Conservation (phyloP, 2,113 vertebrate species). For the Accipiter virgatus region DNA sequence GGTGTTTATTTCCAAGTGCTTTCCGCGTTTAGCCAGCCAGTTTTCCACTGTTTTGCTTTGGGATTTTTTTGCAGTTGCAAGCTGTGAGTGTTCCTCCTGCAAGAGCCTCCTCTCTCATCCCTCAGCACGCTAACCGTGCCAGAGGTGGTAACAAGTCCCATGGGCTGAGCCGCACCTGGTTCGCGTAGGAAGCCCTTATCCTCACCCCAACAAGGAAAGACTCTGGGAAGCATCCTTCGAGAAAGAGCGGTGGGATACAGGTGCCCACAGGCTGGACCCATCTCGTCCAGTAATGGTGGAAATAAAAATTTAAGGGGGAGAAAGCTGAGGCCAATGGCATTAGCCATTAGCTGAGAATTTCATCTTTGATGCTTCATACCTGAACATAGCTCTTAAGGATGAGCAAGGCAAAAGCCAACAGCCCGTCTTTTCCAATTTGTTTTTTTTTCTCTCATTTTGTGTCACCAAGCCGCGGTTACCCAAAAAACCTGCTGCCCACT, state of each 20-base stretch:
- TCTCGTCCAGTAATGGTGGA: neutral
- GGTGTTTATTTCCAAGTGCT: conserved; percentile 8
- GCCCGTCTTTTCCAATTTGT: neutral
- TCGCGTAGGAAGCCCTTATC: neutral
- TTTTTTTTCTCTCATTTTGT: neutral
- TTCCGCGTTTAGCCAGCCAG: neutral
- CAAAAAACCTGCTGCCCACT: neutral
- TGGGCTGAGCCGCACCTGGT: neutral
- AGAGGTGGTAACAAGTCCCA: neutral
- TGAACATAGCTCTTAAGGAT: neutral
- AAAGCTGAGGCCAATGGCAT: neutral
- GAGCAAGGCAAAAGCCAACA: neutral
- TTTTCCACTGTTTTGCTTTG: conserved; percentile 6
- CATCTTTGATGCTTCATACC: neutral
- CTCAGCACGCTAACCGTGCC: neutral
- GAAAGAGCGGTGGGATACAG: neutral
- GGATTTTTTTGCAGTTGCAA: conserved; percentile 10
- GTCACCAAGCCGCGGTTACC: fast-evolving
- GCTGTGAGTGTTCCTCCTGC: fast-evolving
- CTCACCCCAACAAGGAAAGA: neutral
- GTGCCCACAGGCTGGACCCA: neutral
- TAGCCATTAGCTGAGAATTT: neutral
- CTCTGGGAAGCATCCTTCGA: neutral
- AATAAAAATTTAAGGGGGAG: neutral
- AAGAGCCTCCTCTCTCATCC: neutral